Percentiles rank a stretch among this genome's conserved stretches.
Conservation (phyloP, 1,140 invertebrate genomes). For the Conus betulinus region DNA sequence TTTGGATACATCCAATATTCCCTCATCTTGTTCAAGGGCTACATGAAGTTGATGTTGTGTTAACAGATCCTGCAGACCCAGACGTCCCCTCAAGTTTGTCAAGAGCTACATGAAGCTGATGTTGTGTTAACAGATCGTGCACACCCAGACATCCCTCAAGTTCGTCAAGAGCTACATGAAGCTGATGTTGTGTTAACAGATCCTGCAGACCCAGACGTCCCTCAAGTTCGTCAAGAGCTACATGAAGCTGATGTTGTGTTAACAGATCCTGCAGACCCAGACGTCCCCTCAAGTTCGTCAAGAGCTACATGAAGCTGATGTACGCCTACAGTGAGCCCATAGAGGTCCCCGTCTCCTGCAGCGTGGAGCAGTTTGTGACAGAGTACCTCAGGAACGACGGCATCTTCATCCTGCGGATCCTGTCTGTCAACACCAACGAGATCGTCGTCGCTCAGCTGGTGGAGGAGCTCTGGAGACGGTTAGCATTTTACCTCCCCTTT, state of each 20-base stretch:
- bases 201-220: conserved; percentile 10
- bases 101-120: conserved; percentile 5
- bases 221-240: neutral
- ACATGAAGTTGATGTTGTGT: no score
- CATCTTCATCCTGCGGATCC: conserved; percentile 52
- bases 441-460: conserved; percentile 38
- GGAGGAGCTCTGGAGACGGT: conserved; percentile 18
- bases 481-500: neutral
- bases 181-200: neutral
- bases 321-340: neutral
- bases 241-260: conserved; percentile 5
- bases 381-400: conserved; percentile 56
- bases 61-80: no score
- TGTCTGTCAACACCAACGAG: conserved; percentile 55
- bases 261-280: conserved; percentile 23
- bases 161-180: conserved; percentile 11
- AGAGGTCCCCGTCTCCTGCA: neutral
- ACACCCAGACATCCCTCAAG: neutral
- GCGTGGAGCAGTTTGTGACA: conserved; percentile 35
- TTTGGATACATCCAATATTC: no score
- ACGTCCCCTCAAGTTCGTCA: neutral
- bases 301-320: conserved; percentile 19
- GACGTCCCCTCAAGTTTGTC: no score
- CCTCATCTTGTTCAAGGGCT: neutral
- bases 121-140: conserved; percentile 7